Evolutionary conservation across 1,140 invertebrate genomes (phyloP).

Genomic region (Apis dorsata): DNA sequence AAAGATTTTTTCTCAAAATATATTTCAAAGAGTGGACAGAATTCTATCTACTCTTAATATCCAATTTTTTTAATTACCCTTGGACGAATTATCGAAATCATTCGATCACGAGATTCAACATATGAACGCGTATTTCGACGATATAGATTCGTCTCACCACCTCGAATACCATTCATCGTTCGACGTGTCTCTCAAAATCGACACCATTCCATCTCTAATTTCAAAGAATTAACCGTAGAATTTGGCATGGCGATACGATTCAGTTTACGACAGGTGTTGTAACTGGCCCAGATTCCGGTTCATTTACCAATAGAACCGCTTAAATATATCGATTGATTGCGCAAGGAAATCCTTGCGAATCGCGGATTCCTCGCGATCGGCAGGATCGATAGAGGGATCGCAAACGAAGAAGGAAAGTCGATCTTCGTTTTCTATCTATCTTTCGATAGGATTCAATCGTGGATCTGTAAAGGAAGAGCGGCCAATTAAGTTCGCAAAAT

Average conservation of each 20-base stretch:
- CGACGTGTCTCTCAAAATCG: background rate
- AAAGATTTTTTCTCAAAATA: too few relatives aligned
- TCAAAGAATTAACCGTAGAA: background rate
- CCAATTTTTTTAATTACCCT: too few relatives aligned
- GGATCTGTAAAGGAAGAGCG: background rate
- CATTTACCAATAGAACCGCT: constrained; percentile 72
- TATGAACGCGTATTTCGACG: too few relatives aligned
- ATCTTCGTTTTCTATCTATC: constrained; percentile 19
- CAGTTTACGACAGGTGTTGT: constrained; percentile 66
- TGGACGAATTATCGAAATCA: too few relatives aligned
- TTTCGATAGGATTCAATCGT: constrained; percentile 13
- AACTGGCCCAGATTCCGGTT: constrained; percentile 74
- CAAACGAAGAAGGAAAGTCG: constrained; percentile 11
- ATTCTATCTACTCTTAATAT: too few relatives aligned
- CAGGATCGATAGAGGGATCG: constrained; percentile 33
- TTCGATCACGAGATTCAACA: too few relatives aligned
- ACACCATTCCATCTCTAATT: background rate
- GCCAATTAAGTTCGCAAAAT: constrained; percentile 36
- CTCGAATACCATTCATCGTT: too few relatives aligned
- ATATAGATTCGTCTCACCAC: too few relatives aligned
- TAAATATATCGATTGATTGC: constrained; percentile 71
- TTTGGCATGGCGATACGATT: constrained; percentile 22
- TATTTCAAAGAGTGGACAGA: too few relatives aligned
- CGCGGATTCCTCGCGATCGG: constrained; percentile 28
- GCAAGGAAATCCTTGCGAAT: constrained; percentile 54